Conservation (phyloP, 1,140 invertebrate species). For the Acromyrmex charruanus region DNA sequence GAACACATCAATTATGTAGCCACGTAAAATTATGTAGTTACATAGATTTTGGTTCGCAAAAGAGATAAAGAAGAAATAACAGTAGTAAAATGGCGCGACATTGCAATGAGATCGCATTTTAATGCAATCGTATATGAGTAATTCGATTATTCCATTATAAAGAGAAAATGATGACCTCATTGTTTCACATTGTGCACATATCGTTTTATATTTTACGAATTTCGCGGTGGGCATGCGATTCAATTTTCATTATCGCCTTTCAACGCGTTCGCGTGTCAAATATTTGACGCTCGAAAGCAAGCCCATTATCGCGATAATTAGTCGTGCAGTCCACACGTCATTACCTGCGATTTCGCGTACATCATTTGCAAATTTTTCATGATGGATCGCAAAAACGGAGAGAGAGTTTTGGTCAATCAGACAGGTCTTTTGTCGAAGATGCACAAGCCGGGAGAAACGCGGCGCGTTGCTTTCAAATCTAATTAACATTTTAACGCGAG, state of each 20-base stretch:
- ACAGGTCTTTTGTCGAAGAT: not conserved
- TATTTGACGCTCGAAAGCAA: slow-evolving; percentile 44
- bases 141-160: not conserved
- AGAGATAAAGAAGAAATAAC: not conserved
- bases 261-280: slow-evolving; percentile 6
- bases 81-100: not conserved
- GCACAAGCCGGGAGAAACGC: not conserved
- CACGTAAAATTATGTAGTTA: not conserved
- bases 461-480: not conserved
- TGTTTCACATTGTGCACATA: not conserved
- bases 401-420: slow-evolving; percentile 13
- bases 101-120: not conserved
- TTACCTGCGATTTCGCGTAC: slow-evolving; percentile 37
- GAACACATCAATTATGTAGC: not conserved
- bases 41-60: not conserved
- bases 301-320: slow-evolving; percentile 40
- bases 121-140: not conserved
- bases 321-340: slow-evolving; percentile 31
- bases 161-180: slow-evolving; percentile 48
- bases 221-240: slow-evolving; percentile 60
- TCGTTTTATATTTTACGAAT: slow-evolving; percentile 18
- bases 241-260: slow-evolving; percentile 27
- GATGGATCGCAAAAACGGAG: slow-evolving; percentile 1
- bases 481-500: not conserved
- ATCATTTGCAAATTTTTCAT: slow-evolving; percentile 11